Evolutionary conservation across 2,888 invertebrate genomes (phyloP).

Genomic region (Heliconius charithonia): DNA sequence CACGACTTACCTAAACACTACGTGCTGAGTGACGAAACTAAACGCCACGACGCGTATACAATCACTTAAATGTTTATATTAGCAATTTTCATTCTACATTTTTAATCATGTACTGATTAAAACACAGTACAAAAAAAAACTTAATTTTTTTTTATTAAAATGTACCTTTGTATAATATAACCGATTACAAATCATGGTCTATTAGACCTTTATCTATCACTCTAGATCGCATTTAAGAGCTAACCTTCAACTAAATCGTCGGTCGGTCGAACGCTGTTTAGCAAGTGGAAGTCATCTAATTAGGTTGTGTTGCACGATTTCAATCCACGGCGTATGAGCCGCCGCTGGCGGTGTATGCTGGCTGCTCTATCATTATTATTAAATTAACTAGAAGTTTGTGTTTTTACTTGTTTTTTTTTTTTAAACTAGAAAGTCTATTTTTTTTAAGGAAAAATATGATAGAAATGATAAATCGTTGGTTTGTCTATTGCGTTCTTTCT

Average conservation of each 20-base stretch:
- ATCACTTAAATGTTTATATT: too few relatives aligned
- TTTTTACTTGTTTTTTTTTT: neutral
- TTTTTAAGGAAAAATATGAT: neutral
- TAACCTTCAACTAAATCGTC: conserved; percentile 35
- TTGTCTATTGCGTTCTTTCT: neutral
- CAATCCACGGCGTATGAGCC: conserved; percentile 43
- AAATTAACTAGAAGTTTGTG: neutral
- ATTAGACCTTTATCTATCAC: conserved; percentile 5
- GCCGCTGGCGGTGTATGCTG: conserved; percentile 37
- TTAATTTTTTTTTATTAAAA: too few relatives aligned
- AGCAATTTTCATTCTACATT: too few relatives aligned
- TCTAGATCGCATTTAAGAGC: conserved; percentile 29
- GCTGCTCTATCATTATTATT: conserved; percentile 9
- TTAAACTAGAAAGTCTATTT: neutral
- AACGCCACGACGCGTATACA: too few relatives aligned
- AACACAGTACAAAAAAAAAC: too few relatives aligned
- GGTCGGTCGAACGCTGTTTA: conserved; percentile 38
- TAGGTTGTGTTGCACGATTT: conserved; percentile 46
- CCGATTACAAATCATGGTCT: neutral
- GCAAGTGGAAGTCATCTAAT: conserved; percentile 45
- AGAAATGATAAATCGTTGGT: neutral
- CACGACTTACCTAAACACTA: too few relatives aligned
- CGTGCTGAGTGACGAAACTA: too few relatives aligned
- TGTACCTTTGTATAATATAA: neutral
- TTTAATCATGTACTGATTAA: too few relatives aligned